These are phyloP conservation scores for Sebastes taczanowskii DNA, from an alignment of 2,797 vertebrate species.

Conservation along the genomic window DNA sequence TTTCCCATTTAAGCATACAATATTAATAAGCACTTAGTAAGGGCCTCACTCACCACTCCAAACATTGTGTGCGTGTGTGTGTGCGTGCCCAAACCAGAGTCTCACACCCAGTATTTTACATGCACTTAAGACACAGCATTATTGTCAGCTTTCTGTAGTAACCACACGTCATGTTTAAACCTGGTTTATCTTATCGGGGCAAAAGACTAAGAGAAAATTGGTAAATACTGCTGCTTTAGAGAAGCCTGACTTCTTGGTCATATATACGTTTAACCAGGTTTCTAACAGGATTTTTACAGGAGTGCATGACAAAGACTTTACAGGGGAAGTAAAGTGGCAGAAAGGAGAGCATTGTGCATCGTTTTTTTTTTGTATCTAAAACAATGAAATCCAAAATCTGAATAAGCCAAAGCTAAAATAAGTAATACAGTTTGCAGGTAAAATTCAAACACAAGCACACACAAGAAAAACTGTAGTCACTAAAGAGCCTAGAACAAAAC, in stretches of 20 bases:
- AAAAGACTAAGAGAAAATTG: not conserved
- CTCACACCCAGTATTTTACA: slow-evolving; percentile 24
- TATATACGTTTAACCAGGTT: not conserved
- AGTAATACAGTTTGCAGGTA: not conserved
- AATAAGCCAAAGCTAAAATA: not conserved
- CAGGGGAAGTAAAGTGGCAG: not conserved
- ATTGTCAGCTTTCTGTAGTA: slow-evolving; percentile 26
- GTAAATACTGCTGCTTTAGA: not conserved
- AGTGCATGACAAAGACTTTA: not conserved
- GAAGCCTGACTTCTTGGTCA: not conserved
- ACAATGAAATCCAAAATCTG: not conserved
- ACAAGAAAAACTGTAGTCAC: not conserved
- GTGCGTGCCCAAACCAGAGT: slow-evolving; percentile 22
- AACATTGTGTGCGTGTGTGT: slow-evolving; percentile 13
- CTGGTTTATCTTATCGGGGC: not conserved
- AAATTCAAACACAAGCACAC: not conserved
- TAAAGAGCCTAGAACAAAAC: not conserved
- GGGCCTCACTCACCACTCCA: slow-evolving; percentile 40
- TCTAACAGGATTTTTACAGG: not conserved
- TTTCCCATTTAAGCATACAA: slow-evolving; percentile 79
- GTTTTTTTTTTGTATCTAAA: not conserved
- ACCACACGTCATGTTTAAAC: not conserved
- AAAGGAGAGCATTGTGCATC: not conserved
- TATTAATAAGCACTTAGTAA: slow-evolving; percentile 83
- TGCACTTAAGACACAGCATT: slow-evolving; percentile 18